Percentiles rank a stretch among this genome's conserved stretches.
Evolutionary conservation across 2,797 vertebrate species (phyloP).

Genomic region (Gymnoscopelus microlampas): DNA sequence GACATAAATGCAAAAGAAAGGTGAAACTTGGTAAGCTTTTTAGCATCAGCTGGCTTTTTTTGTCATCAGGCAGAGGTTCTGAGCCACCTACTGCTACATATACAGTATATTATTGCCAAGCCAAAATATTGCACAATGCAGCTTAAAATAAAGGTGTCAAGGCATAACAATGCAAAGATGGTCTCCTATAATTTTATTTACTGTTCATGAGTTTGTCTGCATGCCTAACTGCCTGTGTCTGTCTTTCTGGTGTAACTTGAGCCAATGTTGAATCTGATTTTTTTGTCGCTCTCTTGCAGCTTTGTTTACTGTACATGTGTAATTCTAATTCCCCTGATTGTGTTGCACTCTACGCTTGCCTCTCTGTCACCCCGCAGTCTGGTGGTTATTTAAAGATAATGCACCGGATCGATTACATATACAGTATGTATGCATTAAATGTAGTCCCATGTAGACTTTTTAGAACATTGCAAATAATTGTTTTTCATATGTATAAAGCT

Average conservation of each 20-base stretch:
- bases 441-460: no score
- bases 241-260: slow-evolving; percentile 65
- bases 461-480: no score
- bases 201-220: slow-evolving; percentile 73
- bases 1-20: no score
- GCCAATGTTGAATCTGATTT: slow-evolving; percentile 61
- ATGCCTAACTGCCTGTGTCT: slow-evolving; percentile 82
- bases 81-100: no score
- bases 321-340: slow-evolving; percentile 41
- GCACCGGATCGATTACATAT: neutral
- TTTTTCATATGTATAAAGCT: no score
- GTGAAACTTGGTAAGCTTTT: no score
- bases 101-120: slow-evolving; percentile 8
- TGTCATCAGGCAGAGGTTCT: no score
- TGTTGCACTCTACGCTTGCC: slow-evolving; percentile 65
- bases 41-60: no score
- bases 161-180: slow-evolving; percentile 44
- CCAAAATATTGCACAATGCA: neutral
- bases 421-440: no score
- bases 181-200: slow-evolving; percentile 41
- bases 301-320: slow-evolving; percentile 60
- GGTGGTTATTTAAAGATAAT: slow-evolving; percentile 34
- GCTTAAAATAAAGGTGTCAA: slow-evolving; percentile 12
- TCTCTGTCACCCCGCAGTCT: slow-evolving; percentile 54
- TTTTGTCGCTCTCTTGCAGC: slow-evolving; percentile 61